Conservation (phyloP, 2,113 vertebrate species). For the Geococcyx californianus region DNA sequence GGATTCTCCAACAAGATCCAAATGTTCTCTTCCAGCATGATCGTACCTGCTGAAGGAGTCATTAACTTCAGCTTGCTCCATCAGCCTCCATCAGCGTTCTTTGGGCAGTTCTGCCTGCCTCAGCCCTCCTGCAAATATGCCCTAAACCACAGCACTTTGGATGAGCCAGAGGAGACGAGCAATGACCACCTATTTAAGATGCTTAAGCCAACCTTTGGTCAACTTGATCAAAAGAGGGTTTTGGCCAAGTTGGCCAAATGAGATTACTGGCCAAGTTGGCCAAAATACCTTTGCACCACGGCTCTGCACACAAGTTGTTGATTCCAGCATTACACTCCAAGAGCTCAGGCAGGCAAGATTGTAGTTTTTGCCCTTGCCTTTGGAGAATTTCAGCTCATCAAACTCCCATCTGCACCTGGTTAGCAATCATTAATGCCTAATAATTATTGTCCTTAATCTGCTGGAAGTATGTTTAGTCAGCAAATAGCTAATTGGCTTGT, state of each 20-base stretch:
- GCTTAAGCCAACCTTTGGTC: neutral
- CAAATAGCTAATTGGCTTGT: neutral
- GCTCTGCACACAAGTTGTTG: neutral
- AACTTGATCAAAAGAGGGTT: neutral
- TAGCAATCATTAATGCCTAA: neutral
- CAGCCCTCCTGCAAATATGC: neutral
- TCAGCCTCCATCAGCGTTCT: neutral
- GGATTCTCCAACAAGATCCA: neutral
- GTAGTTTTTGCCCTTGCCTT: neutral
- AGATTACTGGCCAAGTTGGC: neutral
- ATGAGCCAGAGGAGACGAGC: neutral
- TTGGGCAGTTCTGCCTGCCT: neutral
- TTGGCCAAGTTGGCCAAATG: neutral
- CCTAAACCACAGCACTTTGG: neutral
- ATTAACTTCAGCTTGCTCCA: neutral
- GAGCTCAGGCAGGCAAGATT: neutral
- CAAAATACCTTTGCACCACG: neutral
- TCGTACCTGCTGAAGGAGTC: neutral
- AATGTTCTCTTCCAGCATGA: neutral
- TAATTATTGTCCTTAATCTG: neutral
- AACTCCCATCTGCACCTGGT: neutral
- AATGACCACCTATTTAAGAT: neutral
- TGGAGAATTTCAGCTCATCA: neutral
- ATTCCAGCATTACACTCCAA: neutral
- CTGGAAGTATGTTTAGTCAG: neutral